A percentile compares a stretch with the other conserved stretches of the same genome.
These are phyloP conservation scores for Drosophila suboccidentalis DNA, from an alignment of 2,888 invertebrate species.

Conservation along the genomic window DNA sequence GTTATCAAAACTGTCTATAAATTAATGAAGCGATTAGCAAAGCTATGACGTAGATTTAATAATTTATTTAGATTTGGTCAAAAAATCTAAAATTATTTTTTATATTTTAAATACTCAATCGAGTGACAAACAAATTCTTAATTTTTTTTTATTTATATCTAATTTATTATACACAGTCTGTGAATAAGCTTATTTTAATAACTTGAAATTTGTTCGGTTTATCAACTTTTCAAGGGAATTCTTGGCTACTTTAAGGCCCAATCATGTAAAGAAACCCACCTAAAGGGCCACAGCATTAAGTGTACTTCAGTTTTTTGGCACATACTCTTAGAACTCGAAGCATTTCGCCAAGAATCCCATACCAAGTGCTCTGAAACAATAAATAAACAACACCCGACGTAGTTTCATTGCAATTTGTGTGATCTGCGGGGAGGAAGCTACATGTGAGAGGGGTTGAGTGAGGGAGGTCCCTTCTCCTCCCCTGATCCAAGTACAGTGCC, in stretches of 20 bases:
- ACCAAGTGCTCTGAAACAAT: conserved; percentile 35
- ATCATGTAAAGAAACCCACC: not conserved
- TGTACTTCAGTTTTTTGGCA: conserved; percentile 21
- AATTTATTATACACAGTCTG: too few species aligned
- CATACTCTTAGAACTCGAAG: conserved; percentile 3
- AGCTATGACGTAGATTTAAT: too few species aligned
- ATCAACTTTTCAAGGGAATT: not conserved
- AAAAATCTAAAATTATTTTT: too few species aligned
- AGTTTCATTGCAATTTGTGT: conserved; percentile 55
- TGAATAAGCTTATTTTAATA: too few species aligned
- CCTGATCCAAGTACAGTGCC: conserved; percentile 7
- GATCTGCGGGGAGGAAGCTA: too few species aligned
- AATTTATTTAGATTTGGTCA: too few species aligned
- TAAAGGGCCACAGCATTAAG: conserved; percentile 6
- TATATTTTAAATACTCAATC: too few species aligned
- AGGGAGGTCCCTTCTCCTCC: not conserved
- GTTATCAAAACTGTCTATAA: too few species aligned
- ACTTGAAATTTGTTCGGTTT: not conserved
- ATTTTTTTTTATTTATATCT: too few species aligned
- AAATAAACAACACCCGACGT: conserved; percentile 56
- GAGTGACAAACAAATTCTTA: too few species aligned
- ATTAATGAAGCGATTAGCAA: too few species aligned
- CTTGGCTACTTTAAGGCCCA: not conserved
- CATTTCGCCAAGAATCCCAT: conserved; percentile 14
- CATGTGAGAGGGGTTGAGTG: not conserved